A percentile compares a stretch with the other conserved stretches of the same genome.
Conservation (phyloP, 1,140 invertebrate genomes). For the Brachionus rotundiformis region DNA sequence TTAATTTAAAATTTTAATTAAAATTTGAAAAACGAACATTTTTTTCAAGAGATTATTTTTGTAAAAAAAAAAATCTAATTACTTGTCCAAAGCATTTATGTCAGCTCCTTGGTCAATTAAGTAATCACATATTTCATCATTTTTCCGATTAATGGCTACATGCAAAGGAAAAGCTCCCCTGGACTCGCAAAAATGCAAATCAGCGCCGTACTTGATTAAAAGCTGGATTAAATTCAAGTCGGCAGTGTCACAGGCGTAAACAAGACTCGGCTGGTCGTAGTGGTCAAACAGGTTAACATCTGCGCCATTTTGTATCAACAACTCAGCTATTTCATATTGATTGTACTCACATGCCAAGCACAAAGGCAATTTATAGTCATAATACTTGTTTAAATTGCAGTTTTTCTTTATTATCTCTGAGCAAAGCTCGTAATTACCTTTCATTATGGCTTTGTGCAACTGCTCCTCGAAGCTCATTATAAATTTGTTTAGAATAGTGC, state of each 20-base stretch:
- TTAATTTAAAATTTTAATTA: no score
- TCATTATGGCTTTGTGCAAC: conserved; percentile 24
- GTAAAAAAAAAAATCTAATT: neutral
- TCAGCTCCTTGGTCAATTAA: conserved; percentile 58
- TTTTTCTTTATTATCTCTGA: conserved; percentile 28
- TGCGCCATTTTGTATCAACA: conserved; percentile 34
- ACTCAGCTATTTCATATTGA: conserved; percentile 46
- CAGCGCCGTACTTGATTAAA: conserved; percentile 57
- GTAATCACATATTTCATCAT: conserved; percentile 58
- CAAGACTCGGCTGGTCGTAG: conserved; percentile 13
- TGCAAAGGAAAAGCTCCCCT: conserved; percentile 60
- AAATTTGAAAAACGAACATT: no score
- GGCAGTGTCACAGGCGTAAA: conserved; percentile 19
- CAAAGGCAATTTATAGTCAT: conserved; percentile 12
- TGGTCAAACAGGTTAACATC: conserved; percentile 30
- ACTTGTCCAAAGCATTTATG: conserved; percentile 21
- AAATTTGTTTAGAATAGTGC: conserved; percentile 50
- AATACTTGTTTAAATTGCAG: neutral
- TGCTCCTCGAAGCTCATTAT: conserved; percentile 47
- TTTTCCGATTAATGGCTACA: conserved; percentile 61
- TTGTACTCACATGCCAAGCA: conserved; percentile 51
- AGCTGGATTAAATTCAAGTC: conserved; percentile 57
- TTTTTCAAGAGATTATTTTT: neutral
- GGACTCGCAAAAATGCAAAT: conserved; percentile 57
- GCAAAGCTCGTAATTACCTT: conserved; percentile 16